Conservation (phyloP, 2,888 invertebrate species). For the Eristalis tenax region DNA sequence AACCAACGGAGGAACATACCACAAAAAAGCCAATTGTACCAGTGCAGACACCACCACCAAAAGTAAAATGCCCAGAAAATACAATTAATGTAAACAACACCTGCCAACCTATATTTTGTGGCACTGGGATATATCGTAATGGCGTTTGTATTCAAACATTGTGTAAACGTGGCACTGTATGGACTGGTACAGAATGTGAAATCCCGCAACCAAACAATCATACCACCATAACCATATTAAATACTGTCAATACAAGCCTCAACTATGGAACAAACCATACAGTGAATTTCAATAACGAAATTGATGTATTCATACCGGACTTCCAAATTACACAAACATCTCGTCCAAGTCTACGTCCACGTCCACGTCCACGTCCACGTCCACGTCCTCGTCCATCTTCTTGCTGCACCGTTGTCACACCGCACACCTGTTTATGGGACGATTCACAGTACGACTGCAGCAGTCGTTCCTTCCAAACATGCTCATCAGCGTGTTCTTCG, state of each 20-base stretch:
- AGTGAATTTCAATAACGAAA: conserved; percentile 74
- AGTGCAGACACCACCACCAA: background rate
- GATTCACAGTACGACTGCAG: conserved; percentile 74
- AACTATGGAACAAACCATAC: conserved; percentile 48
- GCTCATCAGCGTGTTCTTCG: conserved; percentile 75
- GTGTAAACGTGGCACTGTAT: conserved; percentile 75
- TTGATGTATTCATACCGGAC: conserved; percentile 72
- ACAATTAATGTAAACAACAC: conserved; percentile 70
- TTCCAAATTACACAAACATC: background rate
- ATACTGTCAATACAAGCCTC: conserved; percentile 62
- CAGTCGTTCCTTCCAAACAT: conserved; percentile 74
- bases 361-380: background rate
- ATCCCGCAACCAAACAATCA: conserved; percentile 66
- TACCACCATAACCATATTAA: conserved; percentile 46
- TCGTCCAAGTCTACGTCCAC: background rate
- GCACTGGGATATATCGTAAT: conserved; percentile 66
- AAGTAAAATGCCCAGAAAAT: conserved; percentile 73
- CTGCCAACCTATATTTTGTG: conserved; percentile 76
- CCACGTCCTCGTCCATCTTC: background rate
- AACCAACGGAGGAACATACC: background rate
- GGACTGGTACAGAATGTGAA: conserved; percentile 75
- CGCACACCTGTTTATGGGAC: conserved; percentile 73
- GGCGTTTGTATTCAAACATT: conserved; percentile 73
- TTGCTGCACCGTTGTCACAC: conserved; percentile 76
- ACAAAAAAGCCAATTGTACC: background rate